phyloP scores from a whole-genome alignment of 1,140 invertebrate species.

The Agrypnia vestita region DNA sequence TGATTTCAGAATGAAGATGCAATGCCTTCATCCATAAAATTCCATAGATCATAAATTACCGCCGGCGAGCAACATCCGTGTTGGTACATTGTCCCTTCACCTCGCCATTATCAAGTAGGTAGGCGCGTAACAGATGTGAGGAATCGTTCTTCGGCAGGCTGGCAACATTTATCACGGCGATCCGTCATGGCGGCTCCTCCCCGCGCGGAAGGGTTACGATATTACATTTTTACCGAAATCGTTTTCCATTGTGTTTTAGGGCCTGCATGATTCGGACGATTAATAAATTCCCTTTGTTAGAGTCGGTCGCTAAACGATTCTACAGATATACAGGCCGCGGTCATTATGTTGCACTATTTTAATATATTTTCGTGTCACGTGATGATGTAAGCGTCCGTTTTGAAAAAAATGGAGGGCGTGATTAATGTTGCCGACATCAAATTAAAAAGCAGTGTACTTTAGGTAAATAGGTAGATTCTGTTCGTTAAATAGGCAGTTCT shows the following conservation, averaged over 20 bases:
- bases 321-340: slow-evolving; percentile 19
- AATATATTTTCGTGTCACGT: slow-evolving; percentile 38
- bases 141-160: slow-evolving; percentile 44
- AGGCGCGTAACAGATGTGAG: slow-evolving; percentile 38
- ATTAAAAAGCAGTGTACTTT: slow-evolving; percentile 20
- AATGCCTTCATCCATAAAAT: not conserved
- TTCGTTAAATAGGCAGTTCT: not conserved
- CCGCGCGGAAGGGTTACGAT: slow-evolving; percentile 45
- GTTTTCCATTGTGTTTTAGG: slow-evolving; percentile 46
- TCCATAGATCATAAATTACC: slow-evolving; percentile 19
- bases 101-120: slow-evolving; percentile 38
- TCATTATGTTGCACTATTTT: slow-evolving; percentile 41
- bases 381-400: slow-evolving; percentile 20
- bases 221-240: slow-evolving; percentile 50
- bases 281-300: slow-evolving; percentile 47
- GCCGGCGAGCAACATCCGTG: slow-evolving; percentile 8
- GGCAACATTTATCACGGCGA: slow-evolving; percentile 51
- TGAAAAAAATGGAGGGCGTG: not conserved
- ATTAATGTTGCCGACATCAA: slow-evolving; percentile 3
- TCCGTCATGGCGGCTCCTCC: slow-evolving; percentile 47
- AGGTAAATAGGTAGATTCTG: not conserved
- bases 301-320: slow-evolving; percentile 45
- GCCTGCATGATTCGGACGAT: slow-evolving; percentile 49
- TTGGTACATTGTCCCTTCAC: slow-evolving; percentile 14
- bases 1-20: no score